Base-by-base conservation (phyloP, 1,140 invertebrate species). In the Pentalonia nigronervosa region DNA sequence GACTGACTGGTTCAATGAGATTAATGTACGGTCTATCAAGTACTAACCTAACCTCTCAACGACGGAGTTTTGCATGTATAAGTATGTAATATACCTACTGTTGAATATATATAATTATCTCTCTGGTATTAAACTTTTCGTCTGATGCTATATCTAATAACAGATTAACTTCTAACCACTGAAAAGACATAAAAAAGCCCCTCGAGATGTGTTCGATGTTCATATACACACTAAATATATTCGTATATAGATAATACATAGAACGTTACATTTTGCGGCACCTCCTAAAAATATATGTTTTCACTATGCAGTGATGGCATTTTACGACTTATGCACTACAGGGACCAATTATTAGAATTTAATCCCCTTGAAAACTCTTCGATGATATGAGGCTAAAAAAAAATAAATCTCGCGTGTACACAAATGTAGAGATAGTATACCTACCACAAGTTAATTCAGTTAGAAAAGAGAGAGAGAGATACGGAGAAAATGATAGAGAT, bases 271-370 rank as follows among this genome's bases (percentile, higher is more conserved):
- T 50, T 36, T 87, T 11, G 34, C 14, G n/a, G 48, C 48, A 30
- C 21, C 50, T 41, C 48, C 87, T 14, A 48, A 48, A 87, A n/a
- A 25, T 86, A 87, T 48, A 87, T 34, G 14, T 87, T 48, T 48
- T 84, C 9, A 84, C 6, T 41, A 45, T 14, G 21, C 60, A 83
- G 47, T 56, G 88, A 90, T 53, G 21, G n/a, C 25, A 30, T 92
- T 83, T 47, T 48, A 83, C 56, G 41, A n/a, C 47, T 36, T 36
- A n/a, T 36, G 30, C 47, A 30, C 67, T 41, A 23, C 41, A 7
- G 47, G 45, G 47, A 92, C 90, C 45, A 81, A 83, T 92, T 83
- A 67, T 91, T 48, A 50, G 23, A 91, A 76, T 47, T 92, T 50
- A 76, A 92, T 83, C 30, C 47, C n/a, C 45, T 83, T 34, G 86